These are phyloP conservation scores for Acanthacorydalis orientalis DNA, from an alignment of 2,888 invertebrate species.

Conservation along the genomic window DNA sequence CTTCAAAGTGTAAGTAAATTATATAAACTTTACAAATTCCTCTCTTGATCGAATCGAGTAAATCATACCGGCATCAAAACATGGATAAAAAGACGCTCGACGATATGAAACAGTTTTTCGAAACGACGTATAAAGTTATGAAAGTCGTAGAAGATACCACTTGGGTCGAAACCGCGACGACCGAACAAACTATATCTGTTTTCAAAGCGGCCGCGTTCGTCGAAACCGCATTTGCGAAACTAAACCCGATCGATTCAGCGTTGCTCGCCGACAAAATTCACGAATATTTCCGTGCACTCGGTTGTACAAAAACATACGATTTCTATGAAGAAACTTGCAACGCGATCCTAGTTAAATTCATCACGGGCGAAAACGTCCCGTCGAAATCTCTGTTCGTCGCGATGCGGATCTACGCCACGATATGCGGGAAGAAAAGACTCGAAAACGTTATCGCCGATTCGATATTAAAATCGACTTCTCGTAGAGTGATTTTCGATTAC, in stretches of 20 bases:
- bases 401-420: slow-evolving; percentile 25
- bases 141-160: slow-evolving; percentile 29
- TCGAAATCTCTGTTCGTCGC: slow-evolving; percentile 24
- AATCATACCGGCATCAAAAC: neutral
- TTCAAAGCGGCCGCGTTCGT: slow-evolving; percentile 35
- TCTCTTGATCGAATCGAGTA: neutral
- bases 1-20: slow-evolving; percentile 85
- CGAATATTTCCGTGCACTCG: slow-evolving; percentile 26
- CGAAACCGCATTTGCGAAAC: slow-evolving; percentile 31
- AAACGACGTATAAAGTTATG: slow-evolving; percentile 35
- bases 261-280: slow-evolving; percentile 28
- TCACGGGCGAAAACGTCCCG: slow-evolving; percentile 20
- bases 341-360: slow-evolving; percentile 26
- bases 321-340: slow-evolving; percentile 27
- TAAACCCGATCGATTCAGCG: slow-evolving; percentile 19
- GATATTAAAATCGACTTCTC: slow-evolving; percentile 17
- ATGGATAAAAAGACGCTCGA: slow-evolving; percentile 20
- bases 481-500: slow-evolving; percentile 18
- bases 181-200: slow-evolving; percentile 31
- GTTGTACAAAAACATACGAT: slow-evolving; percentile 21
- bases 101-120: slow-evolving; percentile 29
- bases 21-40: neutral
- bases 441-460: slow-evolving; percentile 20
- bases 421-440: slow-evolving; percentile 25
- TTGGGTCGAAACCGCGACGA: slow-evolving; percentile 29